Base-by-base conservation (phyloP, 1,140 invertebrate genomes). In the Drosophila nikananu region DNA sequence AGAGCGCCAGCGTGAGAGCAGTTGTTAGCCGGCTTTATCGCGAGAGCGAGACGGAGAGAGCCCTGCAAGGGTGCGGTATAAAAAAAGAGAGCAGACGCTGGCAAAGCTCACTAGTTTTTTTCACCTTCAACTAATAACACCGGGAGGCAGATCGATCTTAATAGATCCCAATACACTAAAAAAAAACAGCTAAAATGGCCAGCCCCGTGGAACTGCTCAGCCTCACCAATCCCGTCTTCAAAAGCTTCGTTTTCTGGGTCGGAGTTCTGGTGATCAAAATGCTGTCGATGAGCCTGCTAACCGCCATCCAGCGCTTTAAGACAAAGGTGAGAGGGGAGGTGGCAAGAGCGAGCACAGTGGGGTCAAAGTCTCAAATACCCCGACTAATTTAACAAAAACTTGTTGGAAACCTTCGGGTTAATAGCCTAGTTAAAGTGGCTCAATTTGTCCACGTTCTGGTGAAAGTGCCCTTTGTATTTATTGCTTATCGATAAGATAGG, bases 181-280 rank as follows among this genome's bases (percentile, higher is more conserved):
- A 63, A 42, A 9, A 8, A 54, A 27, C 23, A 25, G 23, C 10
- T 58, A 76, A 55, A 64, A 81, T 75, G 71, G 42, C 54, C 64
- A 77, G 72, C 65, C 86, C 89, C 39, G 73, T 83, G 49, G 91
- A 92, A 63, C 67, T 92, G 30, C 48, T 92, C 15, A 89, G 59
- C 48, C 78, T 83, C 8, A 78, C 84, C 19, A 94, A 94, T 77
- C 92, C 92, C 27, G 87, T 95, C 17, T 93, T 95, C 49, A 91
- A 93, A 58, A 83, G 93, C 46, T 96, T 94, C 75, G 93, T 93
- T 3, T 95, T 95, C 81, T 96, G 95, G 93, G 80, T 93, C 17
- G 93, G 92, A 37, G 77, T 96, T n/a, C 78, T 96, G 59, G 93
- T 94, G 2, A 19, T 96, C 1, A 96, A 96, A 93, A 93, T 95